Conservation (phyloP, 1,140 invertebrate genomes). For the Cotesia typhae region DNA sequence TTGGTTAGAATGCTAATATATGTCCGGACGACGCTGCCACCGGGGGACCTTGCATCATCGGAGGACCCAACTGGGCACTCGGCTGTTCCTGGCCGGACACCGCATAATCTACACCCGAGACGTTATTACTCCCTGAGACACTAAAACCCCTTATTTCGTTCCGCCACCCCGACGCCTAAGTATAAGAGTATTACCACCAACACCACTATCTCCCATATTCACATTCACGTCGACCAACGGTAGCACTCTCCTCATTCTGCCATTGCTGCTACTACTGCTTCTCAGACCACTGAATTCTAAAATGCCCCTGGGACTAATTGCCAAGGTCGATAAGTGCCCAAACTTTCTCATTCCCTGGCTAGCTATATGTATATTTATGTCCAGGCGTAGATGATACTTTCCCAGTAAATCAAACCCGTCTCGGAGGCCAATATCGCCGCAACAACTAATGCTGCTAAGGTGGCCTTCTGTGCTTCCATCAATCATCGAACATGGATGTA, state of each 20-base stretch:
- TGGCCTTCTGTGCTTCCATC: not conserved
- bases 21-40: constrained; percentile 61
- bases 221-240: not conserved
- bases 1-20: constrained; percentile 68
- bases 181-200: not conserved
- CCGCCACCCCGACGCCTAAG: not conserved
- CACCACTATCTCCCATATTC: not conserved
- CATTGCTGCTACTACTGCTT: not conserved
- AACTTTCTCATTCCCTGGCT: constrained; percentile 16
- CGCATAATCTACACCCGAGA: constrained; percentile 65
- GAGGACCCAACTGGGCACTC: constrained; percentile 65
- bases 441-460: too few relatives aligned
- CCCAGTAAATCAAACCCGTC: not conserved
- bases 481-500: not conserved
- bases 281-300: constrained; percentile 20
- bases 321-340: constrained; percentile 28
- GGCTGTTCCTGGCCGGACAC: constrained; percentile 57
- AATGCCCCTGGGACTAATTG: constrained; percentile 47
- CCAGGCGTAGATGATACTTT: not conserved
- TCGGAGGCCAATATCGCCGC: too few relatives aligned
- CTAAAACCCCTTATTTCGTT: constrained; percentile 54
- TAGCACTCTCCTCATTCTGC: not conserved
- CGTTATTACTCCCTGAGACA: constrained; percentile 65
- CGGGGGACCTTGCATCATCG: constrained; percentile 66
- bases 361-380: not conserved